Conservation (phyloP, 2,113 vertebrate species). For the Neoarius graeffei region DNA sequence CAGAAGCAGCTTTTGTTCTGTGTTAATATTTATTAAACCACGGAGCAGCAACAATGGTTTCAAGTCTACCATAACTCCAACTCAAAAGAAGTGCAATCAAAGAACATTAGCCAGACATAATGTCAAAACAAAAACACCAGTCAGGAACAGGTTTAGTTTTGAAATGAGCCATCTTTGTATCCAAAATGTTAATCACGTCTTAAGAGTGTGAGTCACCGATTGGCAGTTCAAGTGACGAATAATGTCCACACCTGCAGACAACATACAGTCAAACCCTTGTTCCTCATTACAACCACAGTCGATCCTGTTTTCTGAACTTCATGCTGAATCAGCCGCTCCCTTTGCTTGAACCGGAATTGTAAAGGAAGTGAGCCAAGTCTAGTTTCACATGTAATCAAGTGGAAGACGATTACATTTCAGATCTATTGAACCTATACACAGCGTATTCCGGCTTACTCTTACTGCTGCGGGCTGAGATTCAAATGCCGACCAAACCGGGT, state of each 20-base stretch:
- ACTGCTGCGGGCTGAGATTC: not conserved
- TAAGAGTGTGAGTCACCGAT: not conserved
- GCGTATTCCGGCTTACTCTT: not conserved
- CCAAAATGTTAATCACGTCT: not conserved
- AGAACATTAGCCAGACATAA: not conserved
- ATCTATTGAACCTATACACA: not conserved
- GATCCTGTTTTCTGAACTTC: not conserved
- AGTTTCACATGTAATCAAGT: not conserved
- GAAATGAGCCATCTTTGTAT: not conserved
- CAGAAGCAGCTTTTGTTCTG: not conserved
- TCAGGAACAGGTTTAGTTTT: not conserved
- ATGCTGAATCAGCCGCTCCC: not conserved
- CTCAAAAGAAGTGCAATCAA: not conserved
- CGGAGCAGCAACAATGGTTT: not conserved
- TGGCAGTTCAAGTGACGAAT: not conserved
- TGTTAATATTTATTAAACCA: not conserved
- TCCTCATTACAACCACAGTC: not conserved
- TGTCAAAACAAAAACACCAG: not conserved
- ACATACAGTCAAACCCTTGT: not conserved
- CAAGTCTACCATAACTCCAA: not conserved
- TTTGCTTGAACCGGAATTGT: not conserved
- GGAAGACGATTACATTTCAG: not conserved
- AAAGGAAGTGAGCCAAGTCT: not conserved
- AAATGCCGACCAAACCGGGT: not conserved
- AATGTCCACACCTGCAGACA: not conserved